Evolutionary conservation across 2,797 vertebrate species (phyloP).

Genomic region (Lagocephalus sceleratus): DNA sequence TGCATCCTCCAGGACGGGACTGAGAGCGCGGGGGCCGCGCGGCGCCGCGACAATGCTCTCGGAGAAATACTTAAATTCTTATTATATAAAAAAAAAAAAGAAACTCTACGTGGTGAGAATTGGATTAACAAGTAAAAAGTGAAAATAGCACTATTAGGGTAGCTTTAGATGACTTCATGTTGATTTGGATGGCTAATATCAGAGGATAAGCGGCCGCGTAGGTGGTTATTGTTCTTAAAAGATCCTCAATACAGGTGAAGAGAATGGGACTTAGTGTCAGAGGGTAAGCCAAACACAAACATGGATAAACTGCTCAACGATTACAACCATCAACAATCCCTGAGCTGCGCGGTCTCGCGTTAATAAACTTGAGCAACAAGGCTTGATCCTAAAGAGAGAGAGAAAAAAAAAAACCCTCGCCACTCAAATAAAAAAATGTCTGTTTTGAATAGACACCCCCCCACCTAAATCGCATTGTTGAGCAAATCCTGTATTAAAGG

Average conservation of each 20-base stretch:
- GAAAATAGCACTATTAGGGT: constrained; percentile 11
- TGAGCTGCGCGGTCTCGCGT: constrained; percentile 46
- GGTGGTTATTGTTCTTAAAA: constrained; percentile 58
- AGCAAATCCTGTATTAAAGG: constrained; percentile 93
- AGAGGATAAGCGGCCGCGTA: constrained; percentile 29
- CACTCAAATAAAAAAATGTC: constrained; percentile 68
- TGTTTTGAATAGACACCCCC: constrained; percentile 89
- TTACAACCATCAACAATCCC: constrained; percentile 62
- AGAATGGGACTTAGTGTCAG: constrained; percentile 58
- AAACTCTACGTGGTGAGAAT: constrained; percentile 39
- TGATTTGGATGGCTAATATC: constrained; percentile 48
- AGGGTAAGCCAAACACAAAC: constrained; percentile 62
- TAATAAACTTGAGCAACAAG: constrained; percentile 76
- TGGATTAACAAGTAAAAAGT: constrained; percentile 47
- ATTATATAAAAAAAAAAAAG: constrained; percentile 19
- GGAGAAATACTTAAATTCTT: constrained; percentile 42
- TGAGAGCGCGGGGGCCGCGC: constrained; percentile 35
- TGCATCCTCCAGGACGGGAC: constrained; percentile 79
- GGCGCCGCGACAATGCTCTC: constrained; percentile 35
- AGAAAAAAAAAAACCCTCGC: constrained; percentile 48
- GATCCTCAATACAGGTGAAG: constrained; percentile 28
- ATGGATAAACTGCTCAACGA: constrained; percentile 61
- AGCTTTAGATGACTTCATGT: constrained; percentile 44
- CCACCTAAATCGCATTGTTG: constrained; percentile 94
- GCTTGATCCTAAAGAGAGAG: constrained; percentile 61